These are phyloP conservation scores for Acleris sparsana DNA, from an alignment of 2,888 invertebrate species.

Conservation along the genomic window DNA sequence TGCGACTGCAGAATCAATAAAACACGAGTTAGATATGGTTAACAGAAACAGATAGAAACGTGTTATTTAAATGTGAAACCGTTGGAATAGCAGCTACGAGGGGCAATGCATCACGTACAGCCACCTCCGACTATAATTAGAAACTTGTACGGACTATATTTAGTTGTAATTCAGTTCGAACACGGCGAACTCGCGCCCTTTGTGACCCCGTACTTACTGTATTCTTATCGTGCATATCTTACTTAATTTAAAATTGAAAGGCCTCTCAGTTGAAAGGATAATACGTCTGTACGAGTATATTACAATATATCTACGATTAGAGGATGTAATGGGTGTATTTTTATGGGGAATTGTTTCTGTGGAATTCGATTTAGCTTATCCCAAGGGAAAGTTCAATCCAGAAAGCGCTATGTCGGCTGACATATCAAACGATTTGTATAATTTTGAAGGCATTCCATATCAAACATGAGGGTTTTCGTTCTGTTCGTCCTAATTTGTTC, in stretches of 20 bases:
- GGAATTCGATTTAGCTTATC: too few relatives aligned
- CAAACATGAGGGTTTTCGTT: too few relatives aligned
- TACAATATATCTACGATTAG: not conserved
- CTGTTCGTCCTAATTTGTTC: too few relatives aligned
- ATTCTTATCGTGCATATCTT: slow-evolving; percentile 40
- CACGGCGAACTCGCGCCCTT: slow-evolving; percentile 55
- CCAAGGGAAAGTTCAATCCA: too few relatives aligned
- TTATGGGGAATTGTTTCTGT: too few relatives aligned
- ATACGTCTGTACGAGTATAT: not conserved
- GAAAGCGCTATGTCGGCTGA: too few relatives aligned
- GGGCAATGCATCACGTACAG: slow-evolving; percentile 46
- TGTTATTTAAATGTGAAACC: slow-evolving; percentile 42
- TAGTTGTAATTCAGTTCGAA: slow-evolving; percentile 53
- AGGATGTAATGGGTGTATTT: not conserved
- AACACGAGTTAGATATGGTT: slow-evolving; percentile 13
- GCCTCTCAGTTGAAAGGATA: not conserved
- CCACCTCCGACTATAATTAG: slow-evolving; percentile 63
- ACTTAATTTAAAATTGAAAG: slow-evolving; percentile 8
- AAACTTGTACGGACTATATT: slow-evolving; percentile 51
- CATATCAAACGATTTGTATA: too few relatives aligned
- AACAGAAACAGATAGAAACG: slow-evolving; percentile 31
- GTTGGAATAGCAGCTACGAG: slow-evolving; percentile 40
- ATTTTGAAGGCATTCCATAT: too few relatives aligned
- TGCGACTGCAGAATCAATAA: slow-evolving; percentile 17
- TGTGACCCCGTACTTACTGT: slow-evolving; percentile 49